These are phyloP conservation scores for Trematomus bernacchii DNA, from an alignment of 2,797 vertebrate genomes.

Conservation along the genomic window DNA sequence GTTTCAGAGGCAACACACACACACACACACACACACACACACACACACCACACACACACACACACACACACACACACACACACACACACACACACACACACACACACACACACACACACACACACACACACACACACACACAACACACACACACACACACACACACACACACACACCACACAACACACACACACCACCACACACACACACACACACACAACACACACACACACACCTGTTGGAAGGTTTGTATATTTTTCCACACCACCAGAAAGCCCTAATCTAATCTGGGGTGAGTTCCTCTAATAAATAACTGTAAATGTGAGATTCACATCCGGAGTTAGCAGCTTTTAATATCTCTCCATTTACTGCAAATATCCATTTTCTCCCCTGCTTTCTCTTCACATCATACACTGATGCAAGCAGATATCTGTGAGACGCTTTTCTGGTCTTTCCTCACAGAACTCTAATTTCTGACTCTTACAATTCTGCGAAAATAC, in stretches of 20 bases:
- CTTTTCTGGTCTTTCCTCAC: constrained; percentile 10
- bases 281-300: constrained; percentile 29
- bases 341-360: constrained; percentile 16
- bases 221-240: constrained; percentile 15
- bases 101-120: constrained; percentile 7
- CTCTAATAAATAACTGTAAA: constrained; percentile 43
- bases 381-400: constrained; percentile 12
- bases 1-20: constrained; percentile 23
- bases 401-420: constrained; percentile 6
- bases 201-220: constrained; percentile 17
- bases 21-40: not conserved
- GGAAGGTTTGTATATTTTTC: constrained; percentile 30
- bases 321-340: constrained; percentile 11
- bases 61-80: too few species aligned
- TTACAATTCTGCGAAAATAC: constrained; percentile 16
- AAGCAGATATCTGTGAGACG: constrained; percentile 11
- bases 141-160: not conserved
- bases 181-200: constrained; percentile 11
- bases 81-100: too few species aligned
- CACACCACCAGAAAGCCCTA: constrained; percentile 8
- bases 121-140: not conserved
- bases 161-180: constrained; percentile 3
- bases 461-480: constrained; percentile 14
- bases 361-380: constrained; percentile 6
- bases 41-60: not conserved